Evolutionary conservation across 2,113 vertebrate genomes (phyloP).

Genomic region (Butorides virescens): DNA sequence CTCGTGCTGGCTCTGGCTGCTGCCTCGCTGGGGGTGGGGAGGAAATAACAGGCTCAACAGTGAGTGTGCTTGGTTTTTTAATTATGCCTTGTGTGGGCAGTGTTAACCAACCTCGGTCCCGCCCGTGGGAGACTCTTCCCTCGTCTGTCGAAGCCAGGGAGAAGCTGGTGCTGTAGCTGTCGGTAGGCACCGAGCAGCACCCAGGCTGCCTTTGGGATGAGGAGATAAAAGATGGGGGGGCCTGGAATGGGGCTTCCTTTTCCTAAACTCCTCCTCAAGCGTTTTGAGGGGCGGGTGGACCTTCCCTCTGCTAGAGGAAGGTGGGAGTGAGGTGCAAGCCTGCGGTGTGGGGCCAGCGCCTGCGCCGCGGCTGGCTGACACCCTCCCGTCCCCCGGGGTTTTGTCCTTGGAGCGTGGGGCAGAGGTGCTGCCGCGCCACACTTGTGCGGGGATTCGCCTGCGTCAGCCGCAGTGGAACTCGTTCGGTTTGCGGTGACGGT

Average conservation of each 20-base stretch:
- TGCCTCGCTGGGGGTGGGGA: not conserved
- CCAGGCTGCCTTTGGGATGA: not conserved
- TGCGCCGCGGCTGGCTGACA: fast-evolving
- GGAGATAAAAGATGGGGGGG: not conserved
- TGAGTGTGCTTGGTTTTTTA: not conserved
- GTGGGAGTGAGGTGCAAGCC: not conserved
- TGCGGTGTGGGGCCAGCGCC: not conserved
- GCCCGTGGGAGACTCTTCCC: not conserved
- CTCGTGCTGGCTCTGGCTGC: not conserved
- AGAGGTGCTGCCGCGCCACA: not conserved
- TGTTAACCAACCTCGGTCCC: fast-evolving
- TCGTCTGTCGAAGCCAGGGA: fast-evolving
- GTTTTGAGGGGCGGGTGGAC: not conserved
- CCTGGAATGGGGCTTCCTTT: not conserved
- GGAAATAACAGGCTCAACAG: not conserved
- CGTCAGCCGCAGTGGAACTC: not conserved
- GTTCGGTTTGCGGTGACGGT: fast-evolving
- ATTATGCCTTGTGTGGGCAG: not conserved
- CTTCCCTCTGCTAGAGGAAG: too few species aligned
- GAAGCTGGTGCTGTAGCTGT: not conserved
- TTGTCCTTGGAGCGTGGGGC: fast-evolving
- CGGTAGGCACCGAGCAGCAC: fast-evolving
- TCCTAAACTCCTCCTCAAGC: not conserved
- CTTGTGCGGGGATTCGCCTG: not conserved
- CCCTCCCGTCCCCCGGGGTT: fast-evolving